Conservation (phyloP, 1,140 invertebrate species). For the Pseudomyrmex pallidus region DNA sequence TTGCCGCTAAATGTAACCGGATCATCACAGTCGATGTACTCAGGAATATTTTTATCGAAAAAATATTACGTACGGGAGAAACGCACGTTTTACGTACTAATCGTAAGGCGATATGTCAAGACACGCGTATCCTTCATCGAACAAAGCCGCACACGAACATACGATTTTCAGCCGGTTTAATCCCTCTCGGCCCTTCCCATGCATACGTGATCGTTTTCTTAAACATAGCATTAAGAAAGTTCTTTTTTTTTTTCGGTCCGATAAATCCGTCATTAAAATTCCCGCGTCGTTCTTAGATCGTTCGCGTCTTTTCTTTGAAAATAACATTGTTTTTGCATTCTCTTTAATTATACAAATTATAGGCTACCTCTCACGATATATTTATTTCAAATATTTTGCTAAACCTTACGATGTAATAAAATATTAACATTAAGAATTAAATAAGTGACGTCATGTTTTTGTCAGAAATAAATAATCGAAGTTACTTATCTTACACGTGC, state of each 20-base stretch:
- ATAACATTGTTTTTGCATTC: not conserved
- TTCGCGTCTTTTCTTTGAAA: slow-evolving; percentile 11
- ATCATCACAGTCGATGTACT: not conserved
- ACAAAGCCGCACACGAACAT: slow-evolving; percentile 53
- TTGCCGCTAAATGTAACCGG: not conserved
- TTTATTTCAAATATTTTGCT: not conserved
- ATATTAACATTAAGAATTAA: not conserved
- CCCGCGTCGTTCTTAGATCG: not conserved
- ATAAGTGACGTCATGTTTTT: not conserved
- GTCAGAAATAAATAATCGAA: slow-evolving; percentile 23
- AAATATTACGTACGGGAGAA: slow-evolving; percentile 8
- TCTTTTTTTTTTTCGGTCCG: slow-evolving; percentile 3
- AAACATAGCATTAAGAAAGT: slow-evolving; percentile 43
- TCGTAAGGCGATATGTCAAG: slow-evolving; percentile 60
- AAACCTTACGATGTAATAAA: not conserved
- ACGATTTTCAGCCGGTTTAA: slow-evolving; percentile 3
- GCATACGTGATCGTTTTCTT: slow-evolving; percentile 59
- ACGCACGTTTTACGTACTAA: too few species aligned
- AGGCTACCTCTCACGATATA: not conserved
- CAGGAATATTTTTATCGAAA: too few species aligned
- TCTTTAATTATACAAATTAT: not conserved
- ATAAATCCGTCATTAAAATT: slow-evolving; percentile 42
- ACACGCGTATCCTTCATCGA: slow-evolving; percentile 49
- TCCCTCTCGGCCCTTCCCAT: slow-evolving; percentile 38
- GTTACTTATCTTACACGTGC: not conserved